Base-by-base conservation (phyloP, 1,140 invertebrate genomes). In the Arctopsyche grandis region DNA sequence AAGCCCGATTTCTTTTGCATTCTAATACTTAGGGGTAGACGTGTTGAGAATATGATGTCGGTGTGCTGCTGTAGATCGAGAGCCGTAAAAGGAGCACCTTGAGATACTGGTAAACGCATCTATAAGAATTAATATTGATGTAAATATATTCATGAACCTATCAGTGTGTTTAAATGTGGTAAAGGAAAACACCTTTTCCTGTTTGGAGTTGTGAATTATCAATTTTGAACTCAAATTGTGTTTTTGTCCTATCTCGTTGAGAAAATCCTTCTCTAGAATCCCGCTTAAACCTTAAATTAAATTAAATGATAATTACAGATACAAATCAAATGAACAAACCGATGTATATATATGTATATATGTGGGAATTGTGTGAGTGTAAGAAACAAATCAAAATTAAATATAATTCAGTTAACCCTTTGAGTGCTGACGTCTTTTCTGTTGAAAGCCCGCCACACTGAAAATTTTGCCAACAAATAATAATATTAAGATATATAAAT, bases 31-130 rank as follows among this genome's bases (percentile, higher is more conserved):
- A 83, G 63, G 4, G 84, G 83, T 48, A 84, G 56, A 21, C 79
- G 79, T 0, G 73, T n/a, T 12, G 83, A 82, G 48, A 84, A 83
- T 63, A 69, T 83, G 9, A 85, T 82, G 12, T 84, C 84, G 22
- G 80, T 78, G 22, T 82, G 79, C 16, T 84, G 83, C 21, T 79
- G 77, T 5, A 85, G 78, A 76, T 84, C 83, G n/a, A 85, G 79
- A 0, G 83, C 84, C n/a, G 84, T 80, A 73, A 83, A 84, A 1
- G 84, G 84, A 0, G 84, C 84, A 21, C 84, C 83, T 52, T 84
- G 83, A 69, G 83, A 77, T 19, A 85, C 82, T 16, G 82, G 79
- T 9, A 79, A 44, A 38, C 58, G 71, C 83, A 83, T 83, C 79
- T 83, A 70, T 9, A 74, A 5, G 52, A 48, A n/a, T 24, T 52